Evolutionary conservation across 2,888 invertebrate species (phyloP).

Genomic region (Lasiommata megera): DNA sequence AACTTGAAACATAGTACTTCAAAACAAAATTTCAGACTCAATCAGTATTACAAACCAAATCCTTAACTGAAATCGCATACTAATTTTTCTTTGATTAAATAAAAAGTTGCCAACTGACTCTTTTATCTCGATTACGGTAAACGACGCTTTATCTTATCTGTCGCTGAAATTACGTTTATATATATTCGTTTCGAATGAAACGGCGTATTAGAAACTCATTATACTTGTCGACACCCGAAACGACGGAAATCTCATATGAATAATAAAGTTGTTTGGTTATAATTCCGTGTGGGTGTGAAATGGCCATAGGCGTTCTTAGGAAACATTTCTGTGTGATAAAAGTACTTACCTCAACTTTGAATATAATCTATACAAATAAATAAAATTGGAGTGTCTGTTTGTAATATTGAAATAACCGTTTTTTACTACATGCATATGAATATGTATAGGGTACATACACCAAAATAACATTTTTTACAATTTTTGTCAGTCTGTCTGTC

Average conservation of each 20-base stretch:
- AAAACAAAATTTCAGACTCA: too few species aligned
- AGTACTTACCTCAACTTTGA: not conserved
- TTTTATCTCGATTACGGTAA: not conserved
- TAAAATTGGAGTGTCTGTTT: too few species aligned
- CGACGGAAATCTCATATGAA: conserved; percentile 17
- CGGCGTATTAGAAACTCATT: conserved; percentile 79
- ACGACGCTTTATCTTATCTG: not conserved
- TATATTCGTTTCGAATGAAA: conserved; percentile 46
- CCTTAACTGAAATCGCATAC: not conserved
- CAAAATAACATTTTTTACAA: too few species aligned
- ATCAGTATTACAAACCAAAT: too few species aligned
- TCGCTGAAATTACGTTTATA: not conserved
- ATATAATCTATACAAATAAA: too few species aligned
- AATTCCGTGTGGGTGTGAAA: conserved; percentile 25
- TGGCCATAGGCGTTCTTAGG: conserved; percentile 7
- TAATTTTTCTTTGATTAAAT: not conserved
- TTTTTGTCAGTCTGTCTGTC: too few species aligned
- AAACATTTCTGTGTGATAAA: not conserved
- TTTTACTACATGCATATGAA: too few species aligned
- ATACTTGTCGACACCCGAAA: conserved; percentile 63
- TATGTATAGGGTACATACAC: too few species aligned
- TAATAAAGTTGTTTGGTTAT: conserved; percentile 21
- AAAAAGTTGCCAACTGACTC: not conserved
- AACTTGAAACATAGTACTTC: too few species aligned
- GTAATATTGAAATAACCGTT: too few species aligned